These are phyloP conservation scores for Brachyalestes nurse DNA, from an alignment of 2,797 vertebrate genomes.

Conservation along the genomic window DNA sequence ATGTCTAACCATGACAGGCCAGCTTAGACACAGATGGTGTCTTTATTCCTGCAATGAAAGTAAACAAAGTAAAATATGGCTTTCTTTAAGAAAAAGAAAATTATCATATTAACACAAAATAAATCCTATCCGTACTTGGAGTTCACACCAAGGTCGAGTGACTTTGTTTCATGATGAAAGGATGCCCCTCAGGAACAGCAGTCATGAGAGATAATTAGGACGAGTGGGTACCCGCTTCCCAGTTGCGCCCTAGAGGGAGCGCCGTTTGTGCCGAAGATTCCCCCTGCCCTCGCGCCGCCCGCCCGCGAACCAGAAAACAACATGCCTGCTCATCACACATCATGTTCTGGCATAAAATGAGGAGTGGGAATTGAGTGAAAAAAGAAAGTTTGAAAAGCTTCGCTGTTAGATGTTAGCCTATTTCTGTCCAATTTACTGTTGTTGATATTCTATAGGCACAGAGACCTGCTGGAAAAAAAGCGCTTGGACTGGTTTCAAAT, in stretches of 20 bases:
- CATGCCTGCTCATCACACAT: not conserved
- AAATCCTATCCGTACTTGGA: conserved; percentile 11
- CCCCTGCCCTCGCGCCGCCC: not conserved
- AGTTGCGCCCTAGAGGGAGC: not conserved
- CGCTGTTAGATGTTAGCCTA: not conserved
- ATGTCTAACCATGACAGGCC: not conserved
- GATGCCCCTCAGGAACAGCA: conserved; percentile 9
- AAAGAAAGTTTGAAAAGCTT: not conserved
- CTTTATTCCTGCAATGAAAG: conserved; percentile 1
- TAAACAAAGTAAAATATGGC: not conserved
- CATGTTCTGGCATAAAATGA: not conserved
- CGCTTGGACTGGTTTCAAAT: conserved; percentile 26
- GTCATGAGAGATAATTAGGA: conserved; percentile 24
- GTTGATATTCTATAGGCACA: not conserved
- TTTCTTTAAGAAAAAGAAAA: not conserved
- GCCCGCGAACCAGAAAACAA: not conserved
- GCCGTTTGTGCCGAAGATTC: not conserved
- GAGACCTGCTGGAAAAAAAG: conserved; percentile 16
- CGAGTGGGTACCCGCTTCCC: not conserved
- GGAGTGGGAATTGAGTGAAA: not conserved
- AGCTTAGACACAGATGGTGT: conserved; percentile 28
- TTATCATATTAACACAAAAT: not conserved
- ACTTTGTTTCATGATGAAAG: conserved; percentile 15
- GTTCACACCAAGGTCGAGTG: not conserved
- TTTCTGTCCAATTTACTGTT: not conserved